Conservation (phyloP, 2,888 invertebrate species). For the Quadroppia sp. region DNA sequence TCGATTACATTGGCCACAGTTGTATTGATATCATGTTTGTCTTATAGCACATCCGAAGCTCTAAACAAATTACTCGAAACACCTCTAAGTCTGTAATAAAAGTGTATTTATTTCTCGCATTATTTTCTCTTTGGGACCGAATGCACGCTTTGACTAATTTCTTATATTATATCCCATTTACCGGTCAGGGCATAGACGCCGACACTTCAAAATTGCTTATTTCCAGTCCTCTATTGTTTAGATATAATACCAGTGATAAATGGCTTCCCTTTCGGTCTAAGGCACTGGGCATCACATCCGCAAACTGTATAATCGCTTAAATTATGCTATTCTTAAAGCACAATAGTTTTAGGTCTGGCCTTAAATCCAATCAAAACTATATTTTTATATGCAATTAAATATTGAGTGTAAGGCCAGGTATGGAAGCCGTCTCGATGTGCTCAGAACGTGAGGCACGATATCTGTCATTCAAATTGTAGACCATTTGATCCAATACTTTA, state of each 20-base stretch:
- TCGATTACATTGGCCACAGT: not conserved
- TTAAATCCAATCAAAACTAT: not conserved
- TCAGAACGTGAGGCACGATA: constrained; percentile 19
- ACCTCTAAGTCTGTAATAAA: not conserved
- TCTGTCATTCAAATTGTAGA: not conserved
- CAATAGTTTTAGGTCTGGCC: not conserved
- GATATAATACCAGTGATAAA: not conserved
- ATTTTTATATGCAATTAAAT: too few relatives aligned
- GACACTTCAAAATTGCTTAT: constrained; percentile 19
- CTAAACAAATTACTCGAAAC: not conserved
- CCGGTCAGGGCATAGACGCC: not conserved
- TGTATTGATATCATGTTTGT: too few relatives aligned
- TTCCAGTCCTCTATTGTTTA: constrained; percentile 24
- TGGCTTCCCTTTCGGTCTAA: not conserved
- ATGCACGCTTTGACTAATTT: constrained; percentile 14
- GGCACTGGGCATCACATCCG: not conserved
- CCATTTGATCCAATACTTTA: not conserved
- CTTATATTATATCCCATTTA: not conserved
- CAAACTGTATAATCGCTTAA: not conserved
- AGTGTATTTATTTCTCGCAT: not conserved
- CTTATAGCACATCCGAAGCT: not conserved
- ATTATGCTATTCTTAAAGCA: not conserved
- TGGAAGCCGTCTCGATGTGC: too few relatives aligned
- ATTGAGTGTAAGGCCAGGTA: too few relatives aligned
- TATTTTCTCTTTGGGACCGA: not conserved